A percentile compares a stretch with the other conserved stretches of the same genome.
Conservation (phyloP, 2,113 vertebrate species). For the Rhinogobius similis region DNA sequence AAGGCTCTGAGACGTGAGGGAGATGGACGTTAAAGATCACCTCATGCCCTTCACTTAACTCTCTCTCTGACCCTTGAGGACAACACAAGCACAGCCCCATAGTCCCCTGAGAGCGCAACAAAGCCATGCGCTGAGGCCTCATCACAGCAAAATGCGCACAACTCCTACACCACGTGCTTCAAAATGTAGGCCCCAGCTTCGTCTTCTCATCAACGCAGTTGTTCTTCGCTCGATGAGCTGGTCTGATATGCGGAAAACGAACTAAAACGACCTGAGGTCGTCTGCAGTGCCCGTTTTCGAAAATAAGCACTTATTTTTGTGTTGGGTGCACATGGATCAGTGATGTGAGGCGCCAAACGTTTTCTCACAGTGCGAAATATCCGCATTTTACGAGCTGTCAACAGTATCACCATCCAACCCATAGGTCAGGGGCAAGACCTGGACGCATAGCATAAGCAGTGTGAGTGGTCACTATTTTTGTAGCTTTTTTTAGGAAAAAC, state of each 20-base stretch:
- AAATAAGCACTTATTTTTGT: conserved; percentile 82
- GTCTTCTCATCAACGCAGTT: conserved; percentile 26
- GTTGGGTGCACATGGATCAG: conserved; percentile 87
- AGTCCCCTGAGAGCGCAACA: conserved; percentile 65
- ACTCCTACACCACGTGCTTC: conserved; percentile 68
- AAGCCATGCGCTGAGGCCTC: conserved; percentile 11
- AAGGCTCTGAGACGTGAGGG: conserved; percentile 66
- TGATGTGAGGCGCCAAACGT: conserved; percentile 76
- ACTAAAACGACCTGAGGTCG: background rate
- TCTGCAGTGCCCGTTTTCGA: background rate
- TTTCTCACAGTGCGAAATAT: conserved; percentile 83
- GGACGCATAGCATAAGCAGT: background rate
- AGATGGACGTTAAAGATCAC: conserved; percentile 61
- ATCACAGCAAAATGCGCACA: background rate
- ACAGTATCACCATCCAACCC: conserved; percentile 45
- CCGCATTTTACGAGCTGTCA: conserved; percentile 77
- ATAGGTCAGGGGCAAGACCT: background rate
- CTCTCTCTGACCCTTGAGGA: conserved; percentile 75
- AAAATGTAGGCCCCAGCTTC: conserved; percentile 47
- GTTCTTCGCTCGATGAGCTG: conserved; percentile 61
- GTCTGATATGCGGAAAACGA: conserved; percentile 85
- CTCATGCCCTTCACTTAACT: conserved; percentile 78
- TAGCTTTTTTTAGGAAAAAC: too few relatives aligned
- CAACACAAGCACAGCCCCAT: conserved; percentile 47
- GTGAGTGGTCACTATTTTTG: background rate